These are phyloP conservation scores for Yponomeuta malinellus DNA, from an alignment of 2,888 invertebrate genomes.

Conservation along the genomic window DNA sequence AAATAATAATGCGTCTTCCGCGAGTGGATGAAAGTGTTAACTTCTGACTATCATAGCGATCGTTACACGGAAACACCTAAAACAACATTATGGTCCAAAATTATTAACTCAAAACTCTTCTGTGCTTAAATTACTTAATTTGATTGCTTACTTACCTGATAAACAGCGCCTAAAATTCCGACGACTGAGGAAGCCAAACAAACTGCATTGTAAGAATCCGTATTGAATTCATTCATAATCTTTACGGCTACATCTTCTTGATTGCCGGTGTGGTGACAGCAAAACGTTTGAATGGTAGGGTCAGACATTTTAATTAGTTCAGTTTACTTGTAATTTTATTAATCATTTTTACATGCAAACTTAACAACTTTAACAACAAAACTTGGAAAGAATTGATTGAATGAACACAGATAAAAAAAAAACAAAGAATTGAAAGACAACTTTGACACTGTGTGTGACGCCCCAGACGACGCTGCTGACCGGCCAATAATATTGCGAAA, in stretches of 20 bases:
- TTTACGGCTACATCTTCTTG: constrained; percentile 78
- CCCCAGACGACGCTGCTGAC: too few relatives aligned
- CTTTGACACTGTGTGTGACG: too few relatives aligned
- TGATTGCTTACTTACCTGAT: constrained; percentile 77
- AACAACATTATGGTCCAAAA: constrained; percentile 7
- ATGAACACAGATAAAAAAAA: too few relatives aligned
- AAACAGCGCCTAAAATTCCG: constrained; percentile 84
- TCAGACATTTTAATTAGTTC: constrained; percentile 78
- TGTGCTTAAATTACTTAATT: background rate
- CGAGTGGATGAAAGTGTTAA: constrained; percentile 77
- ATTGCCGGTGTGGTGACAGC: constrained; percentile 82
- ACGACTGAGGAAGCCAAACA: constrained; percentile 83
- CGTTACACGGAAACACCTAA: constrained; percentile 80
- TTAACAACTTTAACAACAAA: too few relatives aligned
- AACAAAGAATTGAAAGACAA: too few relatives aligned
- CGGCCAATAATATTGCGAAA: too few relatives aligned
- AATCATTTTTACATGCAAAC: too few relatives aligned
- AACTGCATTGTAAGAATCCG: constrained; percentile 82
- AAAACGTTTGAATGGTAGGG: constrained; percentile 89
- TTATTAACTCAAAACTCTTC: background rate
- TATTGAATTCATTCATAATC: constrained; percentile 84
- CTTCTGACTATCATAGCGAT: constrained; percentile 65
- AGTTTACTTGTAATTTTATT: too few relatives aligned
- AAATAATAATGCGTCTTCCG: constrained; percentile 83
- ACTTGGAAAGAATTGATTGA: too few relatives aligned